A percentile compares a stretch with the other conserved stretches of the same genome.
phyloP scores from a whole-genome alignment of 2,888 invertebrate genomes.

The Lampropteryx suffumata region DNA sequence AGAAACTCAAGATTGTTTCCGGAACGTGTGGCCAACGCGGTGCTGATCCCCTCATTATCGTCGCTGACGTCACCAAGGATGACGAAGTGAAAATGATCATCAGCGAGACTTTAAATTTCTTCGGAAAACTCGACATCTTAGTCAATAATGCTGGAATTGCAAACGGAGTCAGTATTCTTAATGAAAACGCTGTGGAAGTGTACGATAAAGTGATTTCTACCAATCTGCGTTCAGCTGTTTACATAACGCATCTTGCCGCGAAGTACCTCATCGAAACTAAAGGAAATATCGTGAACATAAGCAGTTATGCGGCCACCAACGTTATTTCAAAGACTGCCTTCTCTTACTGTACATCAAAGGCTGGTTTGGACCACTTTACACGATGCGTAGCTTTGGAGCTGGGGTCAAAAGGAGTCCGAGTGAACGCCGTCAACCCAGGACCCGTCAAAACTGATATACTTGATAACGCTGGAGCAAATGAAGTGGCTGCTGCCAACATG shows the following conservation, averaged over 20 bases:
- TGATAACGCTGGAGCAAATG: conserved; percentile 11
- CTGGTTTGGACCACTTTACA: conserved; percentile 91
- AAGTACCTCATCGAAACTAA: conserved; percentile 41
- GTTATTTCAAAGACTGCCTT: conserved; percentile 10
- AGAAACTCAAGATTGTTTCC: conserved; percentile 34
- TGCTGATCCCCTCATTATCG: conserved; percentile 31
- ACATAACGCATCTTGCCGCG: conserved; percentile 39
- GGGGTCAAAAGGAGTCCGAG: conserved; percentile 87
- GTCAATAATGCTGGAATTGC: conserved; percentile 46
- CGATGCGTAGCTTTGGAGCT: conserved; percentile 91
- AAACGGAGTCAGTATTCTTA: conserved; percentile 25
- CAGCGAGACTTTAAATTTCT: conserved; percentile 32
- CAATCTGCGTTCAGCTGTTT: conserved; percentile 41
- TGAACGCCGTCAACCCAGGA: conserved; percentile 93
- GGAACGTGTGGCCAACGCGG: conserved; percentile 27
- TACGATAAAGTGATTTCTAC: conserved; percentile 41
- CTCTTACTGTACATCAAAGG: conserved; percentile 42
- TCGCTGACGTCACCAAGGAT: conserved; percentile 43
- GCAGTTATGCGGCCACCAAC: conserved; percentile 16
- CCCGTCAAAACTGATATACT: conserved; percentile 81
- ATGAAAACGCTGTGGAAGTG: conserved; percentile 34
- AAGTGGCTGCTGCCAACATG: conserved; percentile 45
- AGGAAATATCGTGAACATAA: conserved; percentile 42
- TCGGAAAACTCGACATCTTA: conserved; percentile 41
- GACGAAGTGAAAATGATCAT: conserved; percentile 39